Evolutionary conservation across 2,888 invertebrate species (phyloP), one percentile per base, ranked within the genome.

Genomic region (Drosophila testacea): DNA sequence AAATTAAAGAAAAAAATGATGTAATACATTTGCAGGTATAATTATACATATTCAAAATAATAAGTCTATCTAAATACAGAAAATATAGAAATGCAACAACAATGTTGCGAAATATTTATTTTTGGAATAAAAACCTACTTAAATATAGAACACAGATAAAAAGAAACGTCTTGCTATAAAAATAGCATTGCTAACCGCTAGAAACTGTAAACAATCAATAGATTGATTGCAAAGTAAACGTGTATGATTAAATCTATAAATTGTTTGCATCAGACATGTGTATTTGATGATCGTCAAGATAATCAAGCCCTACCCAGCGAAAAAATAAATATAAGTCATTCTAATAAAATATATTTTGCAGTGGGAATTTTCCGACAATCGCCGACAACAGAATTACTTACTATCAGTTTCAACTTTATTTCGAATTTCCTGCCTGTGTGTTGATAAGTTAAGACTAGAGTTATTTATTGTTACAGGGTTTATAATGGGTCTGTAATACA

Each of bases 371-470:
- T 27, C 46, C 47, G 32, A 22, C 30, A 59, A 16, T 41, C 27
- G 27, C 44, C 11, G 44, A 50, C 56, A 44, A 60, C 50, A 10
- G 47, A 16, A n/a, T 54, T 22, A 6, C 42, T 59, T 22, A 6
- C 42, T 59, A 77, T 74, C 65, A 65, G 56, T 16, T 34, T 13
- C 4, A 27, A 39, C 42, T 67, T 79, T 78, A 75, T 73, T 48
- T 4, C n/a, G 36, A 28, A 64, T 74, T 75, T 75, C 75, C 75
- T 64, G 75, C 16, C 27, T 44, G 30, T 34, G 46, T 28, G 34
- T 0, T 39, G 75, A 78, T 78, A 62, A 77, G 64, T 38, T 55
- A 62, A 62, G 47, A 27, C 47, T 32, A 11, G 7, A 47, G 46
- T 56, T 56, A 56, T 63, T 56, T 63, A 63, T 16, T 22, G 13